Evolutionary conservation across 37 sponge, comb jelly and placozoan genomes (phyloP), one percentile per base, ranked within the genome.

Genomic region (Crambe crambe): DNA sequence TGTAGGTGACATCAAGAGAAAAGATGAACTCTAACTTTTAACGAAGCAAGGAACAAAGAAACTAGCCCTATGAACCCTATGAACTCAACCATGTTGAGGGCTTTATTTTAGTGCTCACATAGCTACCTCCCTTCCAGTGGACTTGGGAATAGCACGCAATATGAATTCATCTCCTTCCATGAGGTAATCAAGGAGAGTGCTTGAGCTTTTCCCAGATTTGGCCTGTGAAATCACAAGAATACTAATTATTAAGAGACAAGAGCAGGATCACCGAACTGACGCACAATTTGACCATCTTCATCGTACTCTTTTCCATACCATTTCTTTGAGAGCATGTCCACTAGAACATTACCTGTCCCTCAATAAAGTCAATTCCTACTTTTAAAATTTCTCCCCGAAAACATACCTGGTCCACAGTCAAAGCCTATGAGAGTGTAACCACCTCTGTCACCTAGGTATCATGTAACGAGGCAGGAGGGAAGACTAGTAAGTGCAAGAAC

Each of bases 371-470:
- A 47, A 47, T 47, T 25, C 31, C 10, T 29, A 10, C 44, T 30
- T 20, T 62, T 8, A 9, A 20, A 62, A 4, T 37, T 9, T 36
- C 25, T 36, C 10, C 4, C 39, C 15, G 69, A 59, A 37, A 66
- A 31, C 77, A 70, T 42, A 84, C 89, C 90, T 56, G 91, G 91
- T 41, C 91, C 91, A 83, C 87, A 86, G 83, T 91, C 91, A 82
- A 91, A 91, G 0, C 87, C 91, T 40, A 91, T 25, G 26, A 71
- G 34, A 23, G 22, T 42, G 0, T 32, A 41, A 31, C 74, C 59
- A 1, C 54, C 60, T 21, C 56, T 42, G 10, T 57, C 39, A 5
- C 0, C 76, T 36, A 10, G 6, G 31, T 37, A n/a, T n/a, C n/a
- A n/a, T n/a, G n/a, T n/a, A n/a, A n/a, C n/a, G n/a, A n/a, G n/a